Evolutionary conservation across 2,888 invertebrate species (phyloP).

Genomic region (Apomyelois bistriatella): DNA sequence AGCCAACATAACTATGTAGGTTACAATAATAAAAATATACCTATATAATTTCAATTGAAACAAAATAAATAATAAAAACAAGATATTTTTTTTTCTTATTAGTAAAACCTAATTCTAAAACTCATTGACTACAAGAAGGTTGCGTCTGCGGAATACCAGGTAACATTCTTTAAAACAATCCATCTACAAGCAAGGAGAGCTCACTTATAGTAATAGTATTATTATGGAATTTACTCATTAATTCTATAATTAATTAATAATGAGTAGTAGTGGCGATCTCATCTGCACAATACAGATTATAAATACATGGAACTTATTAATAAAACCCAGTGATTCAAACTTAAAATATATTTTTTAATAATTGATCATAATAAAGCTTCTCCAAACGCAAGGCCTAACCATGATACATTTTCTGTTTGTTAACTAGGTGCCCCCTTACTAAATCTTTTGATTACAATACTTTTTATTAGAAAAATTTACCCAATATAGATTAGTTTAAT

Average conservation of each 20-base stretch:
- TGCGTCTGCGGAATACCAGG: slow-evolving; percentile 67
- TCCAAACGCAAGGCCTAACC: no score
- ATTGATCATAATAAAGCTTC: no score
- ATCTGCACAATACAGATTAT: slow-evolving; percentile 32
- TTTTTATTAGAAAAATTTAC: no score
- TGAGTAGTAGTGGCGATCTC: slow-evolving; percentile 56
- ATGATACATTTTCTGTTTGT: no score
- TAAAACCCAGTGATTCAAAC: no score
- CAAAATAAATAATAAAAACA: slow-evolving; percentile 80
- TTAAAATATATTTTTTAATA: no score
- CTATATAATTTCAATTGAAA: slow-evolving; percentile 77
- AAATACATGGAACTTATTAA: neutral
- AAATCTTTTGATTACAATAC: no score
- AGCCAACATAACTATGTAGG: slow-evolving; percentile 79
- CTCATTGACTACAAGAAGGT: slow-evolving; percentile 73
- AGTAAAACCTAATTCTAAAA: slow-evolving; percentile 71
- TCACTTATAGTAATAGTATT: slow-evolving; percentile 70
- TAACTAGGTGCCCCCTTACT: no score
- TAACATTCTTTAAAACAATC: slow-evolving; percentile 71
- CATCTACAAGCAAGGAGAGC: slow-evolving; percentile 74
- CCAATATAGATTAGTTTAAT: no score
- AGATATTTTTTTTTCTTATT: slow-evolving; percentile 67
- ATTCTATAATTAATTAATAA: slow-evolving; percentile 70
- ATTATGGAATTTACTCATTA: slow-evolving; percentile 77
- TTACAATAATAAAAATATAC: slow-evolving; percentile 80